Evolutionary conservation across 1,140 invertebrate species (phyloP), one percentile per base, ranked within the genome.

Genomic region (Colletes gigas): DNA sequence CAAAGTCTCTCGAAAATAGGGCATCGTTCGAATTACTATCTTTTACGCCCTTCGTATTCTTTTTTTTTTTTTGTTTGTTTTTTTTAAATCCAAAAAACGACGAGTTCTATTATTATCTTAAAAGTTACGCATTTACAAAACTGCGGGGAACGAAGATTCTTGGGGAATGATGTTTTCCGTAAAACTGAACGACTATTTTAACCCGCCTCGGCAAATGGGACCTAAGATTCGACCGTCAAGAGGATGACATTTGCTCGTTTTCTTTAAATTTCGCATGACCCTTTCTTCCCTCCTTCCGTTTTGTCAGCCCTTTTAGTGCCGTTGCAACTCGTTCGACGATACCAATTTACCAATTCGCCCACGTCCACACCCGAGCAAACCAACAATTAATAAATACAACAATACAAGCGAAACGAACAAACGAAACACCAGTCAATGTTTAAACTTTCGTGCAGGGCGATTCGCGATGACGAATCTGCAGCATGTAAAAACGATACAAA

Each of bases 51-150:
- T 52, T 15, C 12, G 9, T 4, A 4, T 54, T 14, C 12, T 30
- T 3, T 39, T 39, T 15, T 14, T 14, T 17, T 21, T 50, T 4
- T 30, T 9, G 17, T 47, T 12, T 67, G 3, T 41, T 41, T n/a
- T 15, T 4, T 39, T 47, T 47, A 8, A 9, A 39, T 55, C 52
- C 62, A n/a, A 76, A 44, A 66, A 47, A 67, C n/a, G n/a, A 47
- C 4, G n/a, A 47, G n/a, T 15, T 47, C 41, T 76, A 30, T 6
- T 17, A 14, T 14, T 41, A 47, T 15, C 39, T 19, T 59, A 67
- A 50, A 21, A 44, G 44, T 74, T 74, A 74, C 30, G 41, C 60
- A 52, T 52, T 67, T 67, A 67, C 52, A 67, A 67, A 75, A 76
- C 21, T 21, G 41, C 30, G 63, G 15, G 62, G 10, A 62, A 47